These are phyloP conservation scores for Octonoba sinensis DNA, from an alignment of 2,888 invertebrate genomes.

Conservation along the genomic window DNA sequence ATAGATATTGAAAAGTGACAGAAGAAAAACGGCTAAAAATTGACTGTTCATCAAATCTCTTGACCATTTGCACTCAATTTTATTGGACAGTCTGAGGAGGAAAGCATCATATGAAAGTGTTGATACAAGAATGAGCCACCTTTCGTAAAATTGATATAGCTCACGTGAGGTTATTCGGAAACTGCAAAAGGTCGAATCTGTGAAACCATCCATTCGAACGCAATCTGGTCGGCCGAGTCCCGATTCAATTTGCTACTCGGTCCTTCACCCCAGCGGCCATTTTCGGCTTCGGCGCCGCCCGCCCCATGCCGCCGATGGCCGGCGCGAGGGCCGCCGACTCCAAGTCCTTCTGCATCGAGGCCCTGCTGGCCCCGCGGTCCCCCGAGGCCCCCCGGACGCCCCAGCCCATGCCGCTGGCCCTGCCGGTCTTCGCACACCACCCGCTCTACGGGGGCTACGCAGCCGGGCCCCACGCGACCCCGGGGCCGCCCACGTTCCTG, in stretches of 20 bases:
- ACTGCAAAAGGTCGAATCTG: too few relatives aligned
- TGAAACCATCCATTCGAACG: too few relatives aligned
- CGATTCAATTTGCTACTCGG: not conserved
- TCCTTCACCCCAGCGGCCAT: not conserved
- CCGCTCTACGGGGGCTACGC: slow-evolving; percentile 63
- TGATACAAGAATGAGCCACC: too few relatives aligned
- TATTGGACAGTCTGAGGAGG: too few relatives aligned
- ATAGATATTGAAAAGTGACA: too few relatives aligned
- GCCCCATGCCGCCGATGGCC: slow-evolving; percentile 63
- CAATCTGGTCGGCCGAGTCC: too few relatives aligned
- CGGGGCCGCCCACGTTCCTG: slow-evolving; percentile 30
- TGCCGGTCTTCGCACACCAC: slow-evolving; percentile 65
- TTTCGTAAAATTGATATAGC: too few relatives aligned
- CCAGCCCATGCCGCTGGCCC: slow-evolving; percentile 26
- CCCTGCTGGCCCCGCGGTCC: slow-evolving; percentile 51
- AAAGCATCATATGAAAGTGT: too few relatives aligned
- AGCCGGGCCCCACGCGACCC: slow-evolving; percentile 38
- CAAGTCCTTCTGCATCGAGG: slow-evolving; percentile 65
- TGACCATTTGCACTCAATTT: too few relatives aligned
- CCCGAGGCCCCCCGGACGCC: slow-evolving; percentile 36
- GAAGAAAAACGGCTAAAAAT: too few relatives aligned
- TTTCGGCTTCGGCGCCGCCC: slow-evolving; percentile 4
- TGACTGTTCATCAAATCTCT: too few relatives aligned
- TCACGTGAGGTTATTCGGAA: too few relatives aligned
- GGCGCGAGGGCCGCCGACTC: slow-evolving; percentile 55